Evolutionary conservation across 2,888 invertebrate species (phyloP).

Genomic region (Axea sp.): DNA sequence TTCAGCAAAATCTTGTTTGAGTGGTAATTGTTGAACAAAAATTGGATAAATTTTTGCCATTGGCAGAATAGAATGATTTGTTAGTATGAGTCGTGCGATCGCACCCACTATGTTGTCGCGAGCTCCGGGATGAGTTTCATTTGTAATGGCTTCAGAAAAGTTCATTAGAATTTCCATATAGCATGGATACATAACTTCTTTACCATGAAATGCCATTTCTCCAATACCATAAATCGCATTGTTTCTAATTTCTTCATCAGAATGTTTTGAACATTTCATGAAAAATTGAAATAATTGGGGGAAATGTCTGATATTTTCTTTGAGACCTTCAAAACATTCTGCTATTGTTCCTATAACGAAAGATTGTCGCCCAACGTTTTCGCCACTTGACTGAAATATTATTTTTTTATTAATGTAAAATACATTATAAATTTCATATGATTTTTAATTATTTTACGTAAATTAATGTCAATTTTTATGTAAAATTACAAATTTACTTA

Average conservation of each 20-base stretch:
- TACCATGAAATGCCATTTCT: conserved; percentile 85
- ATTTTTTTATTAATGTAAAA: too few relatives aligned
- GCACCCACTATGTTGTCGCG: conserved; percentile 90
- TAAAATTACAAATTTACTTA: too few relatives aligned
- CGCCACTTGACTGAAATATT: conserved; percentile 10
- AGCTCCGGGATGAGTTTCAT: conserved; percentile 84
- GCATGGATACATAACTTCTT: conserved; percentile 83
- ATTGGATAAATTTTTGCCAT: conserved; percentile 87
- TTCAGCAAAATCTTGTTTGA: conserved; percentile 87
- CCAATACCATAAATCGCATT: conserved; percentile 89
- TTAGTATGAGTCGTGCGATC: conserved; percentile 86
- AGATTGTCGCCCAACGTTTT: conserved; percentile 68
- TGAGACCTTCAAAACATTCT: conserved; percentile 85
- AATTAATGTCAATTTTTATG: too few relatives aligned
- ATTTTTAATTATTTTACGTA: too few relatives aligned
- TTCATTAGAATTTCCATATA: conserved; percentile 84
- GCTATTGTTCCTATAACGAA: conserved; percentile 87
- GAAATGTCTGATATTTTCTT: conserved; percentile 81
- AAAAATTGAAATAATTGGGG: conserved; percentile 84
- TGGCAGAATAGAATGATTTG: conserved; percentile 84
- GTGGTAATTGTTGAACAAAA: conserved; percentile 85
- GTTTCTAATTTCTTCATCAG: conserved; percentile 86
- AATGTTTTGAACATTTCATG: conserved; percentile 82
- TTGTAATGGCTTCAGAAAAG: conserved; percentile 84
- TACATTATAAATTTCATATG: too few relatives aligned